Evolutionary conservation across 64 coral and sea anemone species (phyloP), one percentile per base, ranked within the genome.

Genomic region (Actinia tenebrosa): DNA sequence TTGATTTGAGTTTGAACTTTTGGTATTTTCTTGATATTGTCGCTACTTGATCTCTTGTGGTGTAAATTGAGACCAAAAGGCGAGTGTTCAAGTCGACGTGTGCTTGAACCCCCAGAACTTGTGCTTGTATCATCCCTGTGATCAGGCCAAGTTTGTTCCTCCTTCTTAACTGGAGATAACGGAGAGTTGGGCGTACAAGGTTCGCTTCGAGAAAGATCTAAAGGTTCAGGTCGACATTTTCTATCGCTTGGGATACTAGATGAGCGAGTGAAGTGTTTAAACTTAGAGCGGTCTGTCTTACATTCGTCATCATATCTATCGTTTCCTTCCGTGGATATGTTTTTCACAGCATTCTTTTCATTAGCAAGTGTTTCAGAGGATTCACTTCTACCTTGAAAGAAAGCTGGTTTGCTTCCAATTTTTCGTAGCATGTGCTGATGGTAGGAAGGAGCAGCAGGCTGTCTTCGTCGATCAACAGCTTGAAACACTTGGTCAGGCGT

Each of bases 401-500:
- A 96, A 45, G 90, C 87, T 54, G 91, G 86, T 64, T 93, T 97
- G 44, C 87, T 37, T 19, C 79, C 86, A 54, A 89, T 50, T 37
- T 89, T 91, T 23, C 95, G 84, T 50, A 95, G 90, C 97, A 99
- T 99, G 77, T 99, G 97, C 78, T 99, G 93, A 10, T 95, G 88
- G 86, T 99, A 99, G 22, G 97, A 99, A 44, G 97, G 97, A 0
- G 97, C 97, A 1, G 97, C 97, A 1, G 97, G 97, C 75, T 95
- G 91, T 18, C 97, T 80, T 75, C 97, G 87, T 60, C 93, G 91
- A 90, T 99, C 97, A 17, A 94, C 92, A 42, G 91, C 93, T 86
- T 90, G 88, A 72, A 95, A 92, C 52, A 99, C 97, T 85, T 95
- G 97, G 86, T 99, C 97, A 6, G 97, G 90, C 8, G 77, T 95